These are phyloP conservation scores for Dendrocopos noguchii DNA, from an alignment of 2,113 vertebrate species.

Conservation along the genomic window DNA sequence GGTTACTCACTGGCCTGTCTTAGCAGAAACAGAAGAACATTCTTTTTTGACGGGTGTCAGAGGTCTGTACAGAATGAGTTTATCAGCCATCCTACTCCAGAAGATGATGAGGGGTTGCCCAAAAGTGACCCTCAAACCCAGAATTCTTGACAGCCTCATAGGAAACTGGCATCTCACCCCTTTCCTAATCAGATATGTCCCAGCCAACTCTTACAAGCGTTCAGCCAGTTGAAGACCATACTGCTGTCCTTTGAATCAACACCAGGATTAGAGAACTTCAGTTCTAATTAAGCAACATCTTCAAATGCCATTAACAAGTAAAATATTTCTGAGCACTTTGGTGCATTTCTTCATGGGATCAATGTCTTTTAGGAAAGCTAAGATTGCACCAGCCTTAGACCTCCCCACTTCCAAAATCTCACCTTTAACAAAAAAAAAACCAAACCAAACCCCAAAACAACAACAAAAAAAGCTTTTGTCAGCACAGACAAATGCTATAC, in stretches of 20 bases:
- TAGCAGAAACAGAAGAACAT: slow-evolving; percentile 5
- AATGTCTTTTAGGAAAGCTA: not conserved
- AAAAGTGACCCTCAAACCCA: not conserved
- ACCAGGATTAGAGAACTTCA: not conserved
- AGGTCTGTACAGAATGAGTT: not conserved
- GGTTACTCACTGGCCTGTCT: not conserved
- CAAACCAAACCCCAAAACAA: no score
- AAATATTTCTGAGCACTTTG: not conserved
- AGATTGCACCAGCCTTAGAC: not conserved
- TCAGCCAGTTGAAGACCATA: not conserved
- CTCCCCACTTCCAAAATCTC: not conserved
- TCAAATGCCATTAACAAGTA: not conserved
- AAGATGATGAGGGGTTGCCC: not conserved
- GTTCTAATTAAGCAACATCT: not conserved
- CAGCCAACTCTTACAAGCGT: not conserved
- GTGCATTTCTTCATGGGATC: not conserved
- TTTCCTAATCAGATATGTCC: not conserved
- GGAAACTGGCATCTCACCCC: not conserved
- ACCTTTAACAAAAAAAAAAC: not conserved
- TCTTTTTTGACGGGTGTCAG: slow-evolving; percentile 16
- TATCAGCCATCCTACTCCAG: not conserved
- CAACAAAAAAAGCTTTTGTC: not conserved
- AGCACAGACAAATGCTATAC: not conserved
- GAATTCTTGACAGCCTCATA: not conserved
- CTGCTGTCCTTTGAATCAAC: not conserved